Evolutionary conservation across 2,113 vertebrate species (phyloP).

Genomic region (Otolemur garnettii): DNA sequence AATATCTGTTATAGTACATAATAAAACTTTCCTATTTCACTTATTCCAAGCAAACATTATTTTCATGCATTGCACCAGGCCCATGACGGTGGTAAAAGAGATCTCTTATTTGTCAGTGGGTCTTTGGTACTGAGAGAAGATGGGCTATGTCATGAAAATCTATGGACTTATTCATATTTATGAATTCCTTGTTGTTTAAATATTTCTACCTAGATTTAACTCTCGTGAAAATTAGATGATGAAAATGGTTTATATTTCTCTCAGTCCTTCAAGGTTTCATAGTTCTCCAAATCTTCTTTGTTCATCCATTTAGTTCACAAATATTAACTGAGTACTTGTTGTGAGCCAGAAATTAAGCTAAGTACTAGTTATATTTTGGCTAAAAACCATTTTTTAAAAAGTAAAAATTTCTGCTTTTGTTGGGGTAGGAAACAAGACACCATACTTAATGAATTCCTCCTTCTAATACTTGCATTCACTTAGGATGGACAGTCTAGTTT

Average conservation of each 20-base stretch:
- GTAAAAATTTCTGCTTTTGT: background rate
- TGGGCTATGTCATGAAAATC: background rate
- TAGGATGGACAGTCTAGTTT: background rate
- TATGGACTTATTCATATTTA: background rate
- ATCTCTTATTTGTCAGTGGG: background rate
- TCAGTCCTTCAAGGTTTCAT: background rate
- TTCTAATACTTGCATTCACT: background rate
- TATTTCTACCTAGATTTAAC: background rate
- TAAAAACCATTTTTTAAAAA: background rate
- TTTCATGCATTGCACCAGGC: background rate
- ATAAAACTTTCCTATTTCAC: background rate
- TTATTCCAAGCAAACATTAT: background rate
- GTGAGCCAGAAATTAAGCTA: background rate
- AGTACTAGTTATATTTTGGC: background rate
- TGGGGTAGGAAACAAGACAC: background rate
- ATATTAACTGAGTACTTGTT: background rate
- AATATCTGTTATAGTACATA: background rate
- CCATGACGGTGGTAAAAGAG: background rate
- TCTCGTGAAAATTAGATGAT: background rate
- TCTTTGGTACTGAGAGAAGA: background rate
- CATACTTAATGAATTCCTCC: background rate
- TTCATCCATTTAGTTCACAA: background rate
- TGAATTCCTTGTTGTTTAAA: background rate
- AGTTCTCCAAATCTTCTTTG: background rate
- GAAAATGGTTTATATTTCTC: background rate